A percentile compares a stretch with the other conserved stretches of the same genome.
Evolutionary conservation across 2,888 invertebrate species (phyloP).

Genomic region (Tenthredo distinguenda): DNA sequence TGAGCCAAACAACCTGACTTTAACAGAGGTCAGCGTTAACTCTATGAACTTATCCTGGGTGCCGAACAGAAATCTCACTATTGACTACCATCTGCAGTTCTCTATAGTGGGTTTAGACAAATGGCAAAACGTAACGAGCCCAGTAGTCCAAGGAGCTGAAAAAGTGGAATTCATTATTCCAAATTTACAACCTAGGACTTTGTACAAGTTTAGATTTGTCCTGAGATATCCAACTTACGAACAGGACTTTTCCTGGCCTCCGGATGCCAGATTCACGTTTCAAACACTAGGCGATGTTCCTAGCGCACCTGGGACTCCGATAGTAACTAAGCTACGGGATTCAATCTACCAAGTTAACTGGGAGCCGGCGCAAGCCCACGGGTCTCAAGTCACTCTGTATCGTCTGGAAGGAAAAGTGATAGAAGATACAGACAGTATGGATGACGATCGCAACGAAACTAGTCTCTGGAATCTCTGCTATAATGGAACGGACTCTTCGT

Average conservation of each 20-base stretch:
- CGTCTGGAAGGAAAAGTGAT: slow-evolving; percentile 85
- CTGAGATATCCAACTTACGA: slow-evolving; percentile 82
- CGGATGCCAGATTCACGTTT: slow-evolving; percentile 85
- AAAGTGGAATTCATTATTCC: slow-evolving; percentile 70
- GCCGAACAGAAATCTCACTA: slow-evolving; percentile 79
- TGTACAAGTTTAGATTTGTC: slow-evolving; percentile 88
- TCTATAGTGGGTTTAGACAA: slow-evolving; percentile 78
- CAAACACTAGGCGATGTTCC: slow-evolving; percentile 91
- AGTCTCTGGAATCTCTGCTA: slow-evolving; percentile 83
- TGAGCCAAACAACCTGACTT: slow-evolving; percentile 84
- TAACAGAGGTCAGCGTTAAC: slow-evolving; percentile 81
- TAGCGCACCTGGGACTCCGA: slow-evolving; percentile 87
- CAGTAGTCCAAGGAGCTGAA: slow-evolving; percentile 58
- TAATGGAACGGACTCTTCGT: slow-evolving; percentile 90
- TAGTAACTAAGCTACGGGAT: slow-evolving; percentile 86
- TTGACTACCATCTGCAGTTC: slow-evolving; percentile 79
- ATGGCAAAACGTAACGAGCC: slow-evolving; percentile 75
- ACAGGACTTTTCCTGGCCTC: slow-evolving; percentile 86
- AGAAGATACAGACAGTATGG: slow-evolving; percentile 61
- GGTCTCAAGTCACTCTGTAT: slow-evolving; percentile 87
- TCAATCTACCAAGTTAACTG: slow-evolving; percentile 90
- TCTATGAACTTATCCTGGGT: slow-evolving; percentile 86
- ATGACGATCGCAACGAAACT: slow-evolving; percentile 61
- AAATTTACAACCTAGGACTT: slow-evolving; percentile 86
- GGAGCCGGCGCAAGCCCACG: slow-evolving; percentile 89